Evolutionary conservation across 1,140 invertebrate genomes (phyloP).

Genomic region (Phocides pigmalion): DNA sequence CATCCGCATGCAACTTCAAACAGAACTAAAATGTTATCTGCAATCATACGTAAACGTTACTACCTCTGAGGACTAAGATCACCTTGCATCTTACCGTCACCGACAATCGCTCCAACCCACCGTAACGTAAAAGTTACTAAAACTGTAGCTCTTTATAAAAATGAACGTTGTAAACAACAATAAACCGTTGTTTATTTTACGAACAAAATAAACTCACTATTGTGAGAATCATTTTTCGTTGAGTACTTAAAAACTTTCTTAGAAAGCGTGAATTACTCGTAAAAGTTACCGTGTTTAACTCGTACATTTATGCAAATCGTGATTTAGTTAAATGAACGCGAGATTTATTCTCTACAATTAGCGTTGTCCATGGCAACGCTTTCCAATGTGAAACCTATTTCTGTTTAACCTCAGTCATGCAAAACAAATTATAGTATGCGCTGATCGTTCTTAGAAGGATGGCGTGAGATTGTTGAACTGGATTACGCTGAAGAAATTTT

Average conservation of each 20-base stretch:
- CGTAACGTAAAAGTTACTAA: too few species aligned
- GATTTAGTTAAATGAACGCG: conserved; percentile 32
- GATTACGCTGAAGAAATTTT: conserved; percentile 16
- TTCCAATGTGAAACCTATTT: conserved; percentile 68
- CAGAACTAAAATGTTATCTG: too few species aligned
- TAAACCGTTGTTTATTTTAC: too few species aligned
- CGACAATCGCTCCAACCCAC: too few species aligned
- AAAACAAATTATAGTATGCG: conserved; percentile 66
- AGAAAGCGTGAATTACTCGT: conserved; percentile 8
- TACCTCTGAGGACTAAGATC: too few species aligned
- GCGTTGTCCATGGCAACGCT: conserved; percentile 51
- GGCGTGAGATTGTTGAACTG: conserved; percentile 41
- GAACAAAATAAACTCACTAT: neutral
- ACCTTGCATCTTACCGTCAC: too few species aligned
- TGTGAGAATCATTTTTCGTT: neutral
- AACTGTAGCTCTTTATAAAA: too few species aligned
- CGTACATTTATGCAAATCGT: conserved; percentile 31
- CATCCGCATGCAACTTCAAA: too few species aligned
- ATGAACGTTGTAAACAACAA: too few species aligned
- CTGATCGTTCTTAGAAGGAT: conserved; percentile 33
- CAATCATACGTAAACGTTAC: too few species aligned
- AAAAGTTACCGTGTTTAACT: conserved; percentile 6
- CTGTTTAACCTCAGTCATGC: conserved; percentile 64
- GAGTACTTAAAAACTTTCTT: conserved; percentile 1
- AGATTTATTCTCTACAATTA: conserved; percentile 40